Evolutionary conservation across 1,140 invertebrate species (phyloP), one percentile per base, ranked within the genome.

Genomic region (Patella vulgata): DNA sequence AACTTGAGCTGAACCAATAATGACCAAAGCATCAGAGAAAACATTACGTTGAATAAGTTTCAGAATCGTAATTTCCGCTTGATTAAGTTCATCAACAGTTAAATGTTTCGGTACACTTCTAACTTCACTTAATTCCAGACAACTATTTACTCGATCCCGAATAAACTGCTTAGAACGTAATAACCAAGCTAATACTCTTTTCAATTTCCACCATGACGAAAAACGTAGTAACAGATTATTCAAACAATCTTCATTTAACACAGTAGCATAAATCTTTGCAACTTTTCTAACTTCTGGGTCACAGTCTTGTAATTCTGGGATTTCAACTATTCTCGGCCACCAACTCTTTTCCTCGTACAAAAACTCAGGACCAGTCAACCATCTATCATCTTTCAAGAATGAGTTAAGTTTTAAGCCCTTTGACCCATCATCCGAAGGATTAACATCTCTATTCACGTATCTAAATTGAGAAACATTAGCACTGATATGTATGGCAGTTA

Each of bases 401-500:
- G 69, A 62, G 11, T 40, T 23, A 9, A 53, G 44, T 6, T 17
- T 51, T n/a, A 27, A 42, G 46, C 58, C 61, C 39, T 53, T 53
- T 17, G 46, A 58, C 1, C 56, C 69, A 19, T 12, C 17, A 46
- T 71, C n/a, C n/a, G n/a, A n/a, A n/a, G n/a, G 52, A 25, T 4
- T 17, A 33, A n/a, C n/a, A n/a, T n/a, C n/a, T n/a, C n/a, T n/a
- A n/a, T n/a, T 21, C 14, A 70, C 30, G 36, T 30, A 12, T 71
- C 61, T 17, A 43, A 23, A 50, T 64, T 68, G 12, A 71, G 11
- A 14, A 42, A n/a, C 4, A 71, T 14, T 12, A 60, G 14, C 30
- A 68, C 65, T 1, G 65, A 65, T 11, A 71, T 61, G 55, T 68
- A 71, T 9, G 33, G n/a, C n/a, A n/a, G n/a, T n/a, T n/a, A n/a